Conservation (phyloP, 2,797 vertebrate genomes). For the Psittacula derbiana region DNA sequence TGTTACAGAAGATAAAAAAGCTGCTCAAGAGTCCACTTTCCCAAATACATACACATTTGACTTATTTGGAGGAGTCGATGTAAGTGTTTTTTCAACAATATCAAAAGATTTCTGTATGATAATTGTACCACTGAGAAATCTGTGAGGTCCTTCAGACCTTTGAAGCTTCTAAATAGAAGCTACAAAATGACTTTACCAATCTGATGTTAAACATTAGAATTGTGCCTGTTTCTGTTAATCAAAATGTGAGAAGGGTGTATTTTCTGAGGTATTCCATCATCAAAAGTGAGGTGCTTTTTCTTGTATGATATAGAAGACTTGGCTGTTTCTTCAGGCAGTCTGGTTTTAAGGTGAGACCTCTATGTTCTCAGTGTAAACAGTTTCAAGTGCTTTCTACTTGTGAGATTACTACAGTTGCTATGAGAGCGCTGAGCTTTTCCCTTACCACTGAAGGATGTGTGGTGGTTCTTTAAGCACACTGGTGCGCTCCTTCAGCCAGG, state of each 20-base stretch:
- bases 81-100: conserved; percentile 74
- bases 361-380: background rate
- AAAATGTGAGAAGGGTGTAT: background rate
- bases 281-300: background rate
- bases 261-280: background rate
- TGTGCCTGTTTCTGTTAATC: background rate
- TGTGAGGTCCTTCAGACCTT: background rate
- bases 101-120: background rate
- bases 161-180: background rate
- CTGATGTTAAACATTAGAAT: background rate
- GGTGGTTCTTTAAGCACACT: background rate
- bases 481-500: background rate
- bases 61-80: conserved; percentile 96
- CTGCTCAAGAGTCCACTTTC: conserved; percentile 89
- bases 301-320: background rate
- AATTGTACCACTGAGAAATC: background rate
- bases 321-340: background rate
- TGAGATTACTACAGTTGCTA: background rate
- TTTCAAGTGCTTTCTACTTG: background rate
- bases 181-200: background rate
- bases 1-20: conserved; percentile 95
- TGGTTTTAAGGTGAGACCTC: background rate
- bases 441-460: background rate
- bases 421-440: background rate
- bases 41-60: conserved; percentile 97